Evolutionary conservation across 2,888 invertebrate genomes (phyloP).

Genomic region (Microctonus aethiopoides): DNA sequence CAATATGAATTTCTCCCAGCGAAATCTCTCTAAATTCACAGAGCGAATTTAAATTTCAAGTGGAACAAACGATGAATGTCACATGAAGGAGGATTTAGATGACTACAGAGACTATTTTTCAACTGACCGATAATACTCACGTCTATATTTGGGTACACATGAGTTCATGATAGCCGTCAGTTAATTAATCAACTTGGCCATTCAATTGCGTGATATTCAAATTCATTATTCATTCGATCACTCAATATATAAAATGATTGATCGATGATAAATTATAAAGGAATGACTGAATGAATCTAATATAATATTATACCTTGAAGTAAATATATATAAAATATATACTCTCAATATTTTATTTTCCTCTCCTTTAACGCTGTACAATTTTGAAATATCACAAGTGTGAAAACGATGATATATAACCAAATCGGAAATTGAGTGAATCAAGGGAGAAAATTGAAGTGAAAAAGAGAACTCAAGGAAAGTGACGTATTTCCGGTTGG

Average conservation of each 20-base stretch:
- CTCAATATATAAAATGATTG: background rate
- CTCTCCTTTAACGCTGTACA: background rate
- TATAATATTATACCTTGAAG: too few relatives aligned
- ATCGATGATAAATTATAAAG: background rate
- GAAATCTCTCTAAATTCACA: background rate
- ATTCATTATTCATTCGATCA: slow-evolving; percentile 4
- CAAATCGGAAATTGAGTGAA: slow-evolving; percentile 2
- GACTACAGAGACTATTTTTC: too few relatives aligned
- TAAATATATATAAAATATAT: too few relatives aligned
- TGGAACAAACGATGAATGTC: background rate
- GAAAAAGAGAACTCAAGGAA: background rate
- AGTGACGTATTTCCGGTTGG: slow-evolving; percentile 8
- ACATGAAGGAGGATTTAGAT: background rate
- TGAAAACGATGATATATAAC: background rate
- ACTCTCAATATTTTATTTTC: background rate
- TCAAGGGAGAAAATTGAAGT: background rate
- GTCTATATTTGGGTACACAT: background rate
- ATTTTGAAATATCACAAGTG: background rate
- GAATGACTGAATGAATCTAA: background rate
- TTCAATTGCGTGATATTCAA: background rate
- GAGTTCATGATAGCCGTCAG: background rate
- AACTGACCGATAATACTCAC: too few relatives aligned
- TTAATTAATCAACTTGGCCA: background rate
- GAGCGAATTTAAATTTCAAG: background rate
- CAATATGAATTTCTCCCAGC: background rate